Evolutionary conservation across 2,797 vertebrate species (phyloP).

Genomic region (Sphenodon punctatus): DNA sequence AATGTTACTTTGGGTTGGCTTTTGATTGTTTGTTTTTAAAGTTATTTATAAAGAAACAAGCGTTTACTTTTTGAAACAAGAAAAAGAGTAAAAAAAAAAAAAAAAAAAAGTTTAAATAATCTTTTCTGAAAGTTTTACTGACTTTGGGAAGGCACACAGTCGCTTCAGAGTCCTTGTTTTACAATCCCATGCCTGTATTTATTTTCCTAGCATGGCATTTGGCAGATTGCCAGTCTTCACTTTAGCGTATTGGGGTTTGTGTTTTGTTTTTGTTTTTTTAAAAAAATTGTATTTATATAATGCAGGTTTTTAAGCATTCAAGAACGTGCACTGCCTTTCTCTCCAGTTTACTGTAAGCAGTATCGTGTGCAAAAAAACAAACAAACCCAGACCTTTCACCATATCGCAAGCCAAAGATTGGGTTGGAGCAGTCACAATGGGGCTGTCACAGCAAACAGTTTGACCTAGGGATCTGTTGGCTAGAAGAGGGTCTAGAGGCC

Average conservation of each 20-base stretch:
- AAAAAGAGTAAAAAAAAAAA: background rate
- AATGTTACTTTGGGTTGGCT: conserved; percentile 42
- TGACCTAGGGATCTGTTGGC: no score
- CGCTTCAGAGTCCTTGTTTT: conserved; percentile 48
- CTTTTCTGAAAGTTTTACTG: conserved; percentile 5
- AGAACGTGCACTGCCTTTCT: conserved; percentile 31
- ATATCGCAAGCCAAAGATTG: conserved; percentile 47
- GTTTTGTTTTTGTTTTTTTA: background rate
- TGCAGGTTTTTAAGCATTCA: conserved; percentile 12
- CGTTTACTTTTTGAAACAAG: conserved; percentile 22
- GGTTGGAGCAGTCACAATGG: background rate
- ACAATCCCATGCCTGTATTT: conserved; percentile 5
- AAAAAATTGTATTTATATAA: conserved; percentile 12
- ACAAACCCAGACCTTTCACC: background rate
- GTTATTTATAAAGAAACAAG: conserved; percentile 41
- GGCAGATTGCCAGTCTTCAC: conserved; percentile 13
- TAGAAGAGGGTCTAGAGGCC: no score
- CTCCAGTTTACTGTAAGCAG: conserved; percentile 20
- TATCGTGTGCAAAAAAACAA: conserved; percentile 1
- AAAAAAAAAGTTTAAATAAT: background rate
- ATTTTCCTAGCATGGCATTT: background rate
- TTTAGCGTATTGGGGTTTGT: background rate
- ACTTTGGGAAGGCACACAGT: conserved; percentile 31
- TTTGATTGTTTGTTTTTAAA: background rate
- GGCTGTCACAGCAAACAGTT: background rate